Base-by-base conservation (phyloP, 2,797 vertebrate genomes). In the Silurus lanzhouensis region DNA sequence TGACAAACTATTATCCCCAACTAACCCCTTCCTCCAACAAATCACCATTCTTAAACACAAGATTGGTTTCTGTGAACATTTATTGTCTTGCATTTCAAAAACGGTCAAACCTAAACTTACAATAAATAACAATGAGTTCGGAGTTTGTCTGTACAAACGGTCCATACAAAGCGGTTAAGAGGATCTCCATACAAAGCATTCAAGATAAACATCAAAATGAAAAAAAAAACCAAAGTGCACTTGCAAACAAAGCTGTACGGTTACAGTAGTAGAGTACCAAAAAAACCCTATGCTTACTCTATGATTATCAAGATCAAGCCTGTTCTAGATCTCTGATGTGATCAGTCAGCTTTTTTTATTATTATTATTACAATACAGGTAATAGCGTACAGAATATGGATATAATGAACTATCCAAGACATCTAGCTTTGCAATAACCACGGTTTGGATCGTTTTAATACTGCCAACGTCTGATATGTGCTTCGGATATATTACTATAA, bases 11-110 rank as follows among this genome's bases (percentile, higher is more conserved):
- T 61, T 46, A 38, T 10, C 48, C 48, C 10, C 10, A 52, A 52
- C 48, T 10, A 52, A 7, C 48, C 48, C 48, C 48, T 10, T 10
- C 48, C 8, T 10, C 48, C 48, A 7, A 52, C 48, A 52, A 7
- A 52, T 10, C 15, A 76, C 27, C 66, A 78, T 63, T 55, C 25
- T 1, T 14, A 0, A 31, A 72, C 67, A 55, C 3, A 17, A 17
- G 4, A 10, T 60, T 46, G 25, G 79, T 83, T 88, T 90, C 77
- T 89, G 81, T 80, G 89, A 90, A 91, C 87, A 83, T 92, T 91
- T 90, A 92, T 91, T 91, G 84, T 81, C 84, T 86, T 88, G 46
- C 57, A 58, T 81, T 85, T 88, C 19, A 76, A 84, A 84, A 86
- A 84, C 48, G 70, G 72, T 79, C 79, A 78, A 83, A 88, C 87